phyloP scores from a whole-genome alignment of 1,140 invertebrate species.

The Drosophila nebulosa region DNA sequence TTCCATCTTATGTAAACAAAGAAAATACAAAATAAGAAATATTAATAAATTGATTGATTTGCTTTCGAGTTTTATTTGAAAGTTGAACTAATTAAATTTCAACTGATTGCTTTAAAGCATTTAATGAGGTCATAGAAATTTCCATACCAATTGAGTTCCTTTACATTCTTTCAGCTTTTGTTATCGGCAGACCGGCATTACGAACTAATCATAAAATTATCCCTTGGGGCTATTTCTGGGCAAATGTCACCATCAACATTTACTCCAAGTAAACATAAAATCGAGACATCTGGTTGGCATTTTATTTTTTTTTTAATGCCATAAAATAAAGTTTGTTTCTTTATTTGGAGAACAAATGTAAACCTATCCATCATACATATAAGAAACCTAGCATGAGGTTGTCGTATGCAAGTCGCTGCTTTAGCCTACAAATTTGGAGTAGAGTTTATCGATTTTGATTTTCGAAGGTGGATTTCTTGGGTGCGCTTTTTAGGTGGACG shows the following conservation, averaged over 20 bases:
- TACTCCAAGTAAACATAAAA: neutral
- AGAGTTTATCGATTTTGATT: slow-evolving; percentile 54
- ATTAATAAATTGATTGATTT: neutral
- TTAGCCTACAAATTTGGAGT: slow-evolving; percentile 19
- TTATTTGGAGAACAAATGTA: neutral
- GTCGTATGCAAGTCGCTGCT: slow-evolving; percentile 36
- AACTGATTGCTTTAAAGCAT: neutral
- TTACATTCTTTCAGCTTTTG: no score
- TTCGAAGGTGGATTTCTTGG: neutral
- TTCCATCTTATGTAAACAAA: slow-evolving; percentile 2
- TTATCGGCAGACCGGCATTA: no score
- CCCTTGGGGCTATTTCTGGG: neutral
- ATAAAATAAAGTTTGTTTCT: neutral
- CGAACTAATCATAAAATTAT: neutral
- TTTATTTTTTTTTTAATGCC: neutral
- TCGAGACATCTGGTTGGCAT: neutral
- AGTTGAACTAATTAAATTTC: no score
- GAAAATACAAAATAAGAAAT: neutral
- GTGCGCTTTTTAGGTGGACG: neutral
- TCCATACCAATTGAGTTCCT: neutral
- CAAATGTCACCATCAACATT: neutral
- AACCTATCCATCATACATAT: slow-evolving; percentile 16
- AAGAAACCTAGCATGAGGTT: neutral
- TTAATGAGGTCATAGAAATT: neutral
- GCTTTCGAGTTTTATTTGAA: neutral